Conservation (phyloP, 2,888 invertebrate genomes). For the Sarcophaga subvicina region DNA sequence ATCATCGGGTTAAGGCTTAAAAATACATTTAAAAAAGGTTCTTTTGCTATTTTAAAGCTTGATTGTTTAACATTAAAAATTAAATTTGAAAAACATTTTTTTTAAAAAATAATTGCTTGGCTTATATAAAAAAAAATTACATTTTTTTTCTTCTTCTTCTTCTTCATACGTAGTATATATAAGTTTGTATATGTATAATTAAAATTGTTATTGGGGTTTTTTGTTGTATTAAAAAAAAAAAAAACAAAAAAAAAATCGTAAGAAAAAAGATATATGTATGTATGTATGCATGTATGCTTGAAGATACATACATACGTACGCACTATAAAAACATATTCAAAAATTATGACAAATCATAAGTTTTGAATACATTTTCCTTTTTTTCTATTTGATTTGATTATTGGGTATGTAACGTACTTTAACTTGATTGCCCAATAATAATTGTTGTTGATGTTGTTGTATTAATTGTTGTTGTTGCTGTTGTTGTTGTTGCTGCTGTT, state of each 20-base stretch:
- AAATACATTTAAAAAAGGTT: no score
- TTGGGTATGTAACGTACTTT: constrained; percentile 80
- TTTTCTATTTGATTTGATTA: constrained; percentile 68
- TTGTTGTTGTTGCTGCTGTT: constrained; percentile 71
- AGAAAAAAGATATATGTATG: not conserved
- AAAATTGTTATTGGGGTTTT: no score
- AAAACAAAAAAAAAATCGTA: not conserved
- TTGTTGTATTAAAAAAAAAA: not conserved
- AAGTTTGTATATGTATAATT: no score
- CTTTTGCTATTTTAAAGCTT: no score
- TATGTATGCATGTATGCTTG: not conserved
- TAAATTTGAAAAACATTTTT: no score
- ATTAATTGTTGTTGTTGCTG: constrained; percentile 74
- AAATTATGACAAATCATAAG: constrained; percentile 63
- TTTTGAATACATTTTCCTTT: constrained; percentile 68
- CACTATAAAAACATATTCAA: constrained; percentile 39
- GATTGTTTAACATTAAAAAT: no score
- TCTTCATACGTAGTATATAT: no score
- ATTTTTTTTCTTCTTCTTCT: no score
- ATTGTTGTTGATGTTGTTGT: constrained; percentile 75
- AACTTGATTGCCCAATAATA: constrained; percentile 76
- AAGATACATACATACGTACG: not conserved
- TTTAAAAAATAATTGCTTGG: no score
- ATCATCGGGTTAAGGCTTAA: no score
- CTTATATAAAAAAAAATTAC: no score